phyloP scores from a whole-genome alignment of 2,113 vertebrate genomes.

The Galbula dea region DNA sequence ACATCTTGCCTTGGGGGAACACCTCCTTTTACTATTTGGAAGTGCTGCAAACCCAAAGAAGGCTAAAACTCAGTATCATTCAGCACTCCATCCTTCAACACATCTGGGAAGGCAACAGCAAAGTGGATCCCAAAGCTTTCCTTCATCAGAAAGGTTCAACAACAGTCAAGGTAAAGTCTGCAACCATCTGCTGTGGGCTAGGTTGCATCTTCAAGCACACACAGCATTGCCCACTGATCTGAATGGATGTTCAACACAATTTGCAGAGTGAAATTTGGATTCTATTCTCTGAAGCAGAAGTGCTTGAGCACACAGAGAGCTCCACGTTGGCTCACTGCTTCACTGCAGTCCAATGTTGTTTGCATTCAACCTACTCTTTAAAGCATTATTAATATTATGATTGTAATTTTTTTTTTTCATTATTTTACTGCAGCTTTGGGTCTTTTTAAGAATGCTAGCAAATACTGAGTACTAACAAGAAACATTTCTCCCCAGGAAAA shows the following conservation, averaged over 20 bases:
- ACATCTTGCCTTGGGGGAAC: not conserved
- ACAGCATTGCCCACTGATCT: not conserved
- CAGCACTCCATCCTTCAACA: not conserved
- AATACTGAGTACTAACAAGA: not conserved
- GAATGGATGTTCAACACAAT: not conserved
- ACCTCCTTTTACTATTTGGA: not conserved
- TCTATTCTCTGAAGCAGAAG: conserved; percentile 11
- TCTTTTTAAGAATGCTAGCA: conserved; percentile 37
- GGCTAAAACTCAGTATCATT: not conserved
- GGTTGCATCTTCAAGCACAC: not conserved
- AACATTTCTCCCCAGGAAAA: conserved; percentile 26
- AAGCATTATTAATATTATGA: conserved; percentile 28
- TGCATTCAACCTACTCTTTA: not conserved
- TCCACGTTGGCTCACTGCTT: not conserved
- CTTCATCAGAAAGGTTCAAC: not conserved
- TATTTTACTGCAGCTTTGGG: not conserved
- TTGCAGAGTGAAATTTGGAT: conserved; percentile 28
- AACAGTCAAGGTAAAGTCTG: conserved; percentile 20
- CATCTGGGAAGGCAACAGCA: not conserved
- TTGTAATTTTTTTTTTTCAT: not conserved
- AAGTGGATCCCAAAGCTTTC: not conserved
- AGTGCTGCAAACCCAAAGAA: not conserved
- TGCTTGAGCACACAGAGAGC: not conserved
- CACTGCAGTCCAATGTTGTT: not conserved
- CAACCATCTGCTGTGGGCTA: not conserved